These are phyloP conservation scores for Abrostola triplasia DNA, from an alignment of 2,888 invertebrate genomes.

Conservation along the genomic window DNA sequence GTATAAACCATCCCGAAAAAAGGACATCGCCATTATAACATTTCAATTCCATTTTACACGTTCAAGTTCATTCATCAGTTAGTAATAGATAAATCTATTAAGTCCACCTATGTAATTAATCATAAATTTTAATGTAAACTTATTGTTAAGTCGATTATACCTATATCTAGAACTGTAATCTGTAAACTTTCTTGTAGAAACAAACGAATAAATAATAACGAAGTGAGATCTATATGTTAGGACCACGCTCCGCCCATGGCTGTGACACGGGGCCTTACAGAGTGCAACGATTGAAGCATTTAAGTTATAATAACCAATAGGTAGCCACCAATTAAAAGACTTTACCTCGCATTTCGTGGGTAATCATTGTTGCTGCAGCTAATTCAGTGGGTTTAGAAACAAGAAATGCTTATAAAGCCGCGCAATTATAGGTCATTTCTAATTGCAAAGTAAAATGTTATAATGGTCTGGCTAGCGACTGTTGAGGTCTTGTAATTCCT, in stretches of 20 bases:
- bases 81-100: too few species aligned
- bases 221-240: too few species aligned
- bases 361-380: constrained; percentile 57
- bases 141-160: too few species aligned
- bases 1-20: too few species aligned
- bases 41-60: too few species aligned
- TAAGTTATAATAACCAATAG: constrained; percentile 46
- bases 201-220: too few species aligned
- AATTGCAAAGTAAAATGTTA: constrained; percentile 67
- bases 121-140: too few species aligned
- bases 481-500: constrained; percentile 51
- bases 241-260: constrained; percentile 14
- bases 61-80: too few species aligned
- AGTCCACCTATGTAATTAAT: too few species aligned
- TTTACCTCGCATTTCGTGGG: constrained; percentile 55
- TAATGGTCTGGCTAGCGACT: constrained; percentile 51
- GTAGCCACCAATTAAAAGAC: constrained; percentile 55
- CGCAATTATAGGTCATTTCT: constrained; percentile 64
- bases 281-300: constrained; percentile 32
- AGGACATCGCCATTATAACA: too few species aligned
- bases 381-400: constrained; percentile 59
- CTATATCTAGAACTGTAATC: too few species aligned
- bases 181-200: too few species aligned
- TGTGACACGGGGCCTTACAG: constrained; percentile 22
- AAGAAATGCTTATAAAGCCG: constrained; percentile 58